Base-by-base conservation (phyloP, 37 sponge, comb jelly and placozoan species). In the Amphimedon queenslandica region DNA sequence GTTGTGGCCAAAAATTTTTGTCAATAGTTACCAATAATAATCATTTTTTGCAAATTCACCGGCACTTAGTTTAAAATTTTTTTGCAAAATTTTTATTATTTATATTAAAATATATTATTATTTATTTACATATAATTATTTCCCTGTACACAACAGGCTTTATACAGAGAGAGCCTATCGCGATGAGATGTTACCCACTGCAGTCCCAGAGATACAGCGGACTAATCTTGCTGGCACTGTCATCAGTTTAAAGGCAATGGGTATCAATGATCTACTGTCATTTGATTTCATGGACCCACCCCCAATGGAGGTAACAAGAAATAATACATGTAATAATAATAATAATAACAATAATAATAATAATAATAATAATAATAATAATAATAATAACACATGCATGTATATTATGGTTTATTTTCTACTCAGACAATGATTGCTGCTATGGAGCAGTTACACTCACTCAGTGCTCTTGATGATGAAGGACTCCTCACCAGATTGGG, bases 281-380 rank as follows among this genome's bases (percentile, higher is more conserved):
- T 97, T 97, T 78, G 99, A 97, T 41, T 97, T 97, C 85, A 97
- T 97, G 99, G 99, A 97, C 58, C 95, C 99, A 0, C 99, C 99
- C 4, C 89, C 98, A 40, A 90, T 91, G 88, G 96, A 91, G 81
- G 89, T 89, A 63, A 13, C 53, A 33, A 3, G n/a, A n/a, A n/a
- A n/a, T n/a, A n/a, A n/a, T n/a, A n/a, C n/a, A n/a, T n/a, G n/a
- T n/a, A n/a, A n/a, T n/a, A n/a, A n/a, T n/a, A n/a, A n/a, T n/a
- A n/a, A n/a, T n/a, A n/a, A n/a, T n/a, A n/a, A n/a, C n/a, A n/a
- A n/a, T n/a, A n/a, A n/a, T n/a, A n/a, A n/a, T n/a, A n/a, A n/a
- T n/a, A n/a, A n/a, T n/a, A n/a, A n/a, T n/a, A n/a, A n/a, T n/a
- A n/a, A n/a, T n/a, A n/a, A n/a, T n/a, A n/a, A n/a, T n/a, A n/a